phyloP scores from a whole-genome alignment of 1,140 invertebrate species.

The Caerostris darwini region DNA sequence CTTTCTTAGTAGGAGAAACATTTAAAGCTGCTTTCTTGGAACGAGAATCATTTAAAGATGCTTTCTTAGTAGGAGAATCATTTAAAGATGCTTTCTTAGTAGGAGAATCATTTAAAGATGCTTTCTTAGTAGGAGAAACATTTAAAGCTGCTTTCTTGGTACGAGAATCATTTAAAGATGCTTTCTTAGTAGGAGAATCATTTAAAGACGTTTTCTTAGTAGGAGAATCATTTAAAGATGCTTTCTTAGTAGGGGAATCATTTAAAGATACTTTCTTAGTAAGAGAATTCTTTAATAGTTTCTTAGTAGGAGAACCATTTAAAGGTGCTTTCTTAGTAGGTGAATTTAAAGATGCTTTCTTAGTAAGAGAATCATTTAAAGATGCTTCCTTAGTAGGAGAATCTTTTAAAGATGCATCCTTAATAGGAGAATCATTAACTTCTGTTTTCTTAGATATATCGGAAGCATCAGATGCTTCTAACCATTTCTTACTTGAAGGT shows the following conservation, averaged over 20 bases:
- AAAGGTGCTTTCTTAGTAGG: too few relatives aligned
- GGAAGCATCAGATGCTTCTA: background rate
- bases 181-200: background rate
- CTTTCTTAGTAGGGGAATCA: too few relatives aligned
- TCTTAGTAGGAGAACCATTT: background rate
- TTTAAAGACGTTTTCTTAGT: background rate
- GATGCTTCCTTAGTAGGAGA: background rate
- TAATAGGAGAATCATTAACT: background rate
- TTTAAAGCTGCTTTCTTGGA: too few relatives aligned
- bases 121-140: background rate
- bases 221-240: background rate
- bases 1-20: too few relatives aligned
- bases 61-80: background rate
- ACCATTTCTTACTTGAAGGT: background rate
- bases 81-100: background rate
- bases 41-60: too few relatives aligned
- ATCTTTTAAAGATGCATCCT: too few relatives aligned
- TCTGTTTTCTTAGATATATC: background rate
- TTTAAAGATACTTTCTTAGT: too few relatives aligned
- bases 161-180: background rate
- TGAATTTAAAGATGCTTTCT: too few relatives aligned
- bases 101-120: background rate
- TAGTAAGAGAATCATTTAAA: background rate
- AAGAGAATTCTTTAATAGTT: background rate
- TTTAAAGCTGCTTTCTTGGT: background rate